Percentiles rank a stretch among this genome's conserved stretches.
phyloP scores from a whole-genome alignment of 2,797 vertebrate genomes.

The Pseudomugil tenellus region DNA sequence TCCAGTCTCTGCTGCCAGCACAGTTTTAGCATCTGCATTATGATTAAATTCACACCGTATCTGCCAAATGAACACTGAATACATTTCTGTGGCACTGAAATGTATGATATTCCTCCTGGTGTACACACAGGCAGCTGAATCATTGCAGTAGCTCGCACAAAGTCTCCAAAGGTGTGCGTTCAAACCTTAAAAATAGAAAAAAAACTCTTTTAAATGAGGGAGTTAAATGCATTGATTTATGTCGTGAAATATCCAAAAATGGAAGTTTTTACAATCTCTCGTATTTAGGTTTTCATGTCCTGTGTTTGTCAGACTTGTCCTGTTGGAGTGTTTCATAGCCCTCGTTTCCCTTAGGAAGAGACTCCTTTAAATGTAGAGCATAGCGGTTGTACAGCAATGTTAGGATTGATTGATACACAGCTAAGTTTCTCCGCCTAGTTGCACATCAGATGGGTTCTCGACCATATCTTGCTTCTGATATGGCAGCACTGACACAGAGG shows the following conservation, averaged over 20 bases:
- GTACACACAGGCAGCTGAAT: not conserved
- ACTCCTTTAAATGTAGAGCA: constrained; percentile 30
- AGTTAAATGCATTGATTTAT: not conserved
- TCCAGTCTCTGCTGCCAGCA: constrained; percentile 43
- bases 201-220: not conserved
- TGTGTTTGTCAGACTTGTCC: not conserved
- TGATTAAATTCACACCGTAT: constrained; percentile 39
- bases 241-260: not conserved
- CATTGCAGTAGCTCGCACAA: not conserved
- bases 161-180: not conserved
- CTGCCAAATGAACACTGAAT: constrained; percentile 42
- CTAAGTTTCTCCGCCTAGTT: constrained; percentile 59
- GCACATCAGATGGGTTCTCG: constrained; percentile 48
- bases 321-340: constrained; percentile 1
- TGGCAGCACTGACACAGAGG: constrained; percentile 61
- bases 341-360: constrained; percentile 5
- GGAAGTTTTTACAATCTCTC: not conserved
- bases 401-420: constrained; percentile 61
- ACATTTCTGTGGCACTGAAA: constrained; percentile 21
- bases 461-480: constrained; percentile 61
- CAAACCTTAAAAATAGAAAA: not conserved
- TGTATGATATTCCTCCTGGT: constrained; percentile 14
- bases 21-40: constrained; percentile 34
- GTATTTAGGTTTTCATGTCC: not conserved
- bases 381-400: constrained; percentile 44